These are phyloP conservation scores for Laupala kohalensis DNA, from an alignment of 1,140 invertebrate species.

Conservation along the genomic window DNA sequence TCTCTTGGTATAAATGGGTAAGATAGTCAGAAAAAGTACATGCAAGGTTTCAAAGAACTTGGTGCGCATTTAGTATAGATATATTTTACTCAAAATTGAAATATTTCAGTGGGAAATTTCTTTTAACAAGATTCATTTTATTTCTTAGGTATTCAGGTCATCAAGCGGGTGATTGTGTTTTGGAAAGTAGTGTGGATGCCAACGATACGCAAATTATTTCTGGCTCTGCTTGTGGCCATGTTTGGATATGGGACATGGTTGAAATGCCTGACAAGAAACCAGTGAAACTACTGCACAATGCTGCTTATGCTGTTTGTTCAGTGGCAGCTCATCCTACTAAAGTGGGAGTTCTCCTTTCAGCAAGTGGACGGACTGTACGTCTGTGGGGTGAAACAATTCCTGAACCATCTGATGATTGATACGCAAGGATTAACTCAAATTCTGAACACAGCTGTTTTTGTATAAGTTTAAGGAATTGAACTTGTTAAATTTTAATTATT, in stretches of 20 bases:
- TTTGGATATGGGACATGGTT: conserved; percentile 82
- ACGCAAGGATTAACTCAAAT: too few species aligned
- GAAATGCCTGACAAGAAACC: conserved; percentile 41
- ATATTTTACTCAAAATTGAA: too few species aligned
- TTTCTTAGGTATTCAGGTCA: conserved; percentile 60
- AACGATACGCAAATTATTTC: conserved; percentile 74
- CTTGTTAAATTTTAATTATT: too few species aligned
- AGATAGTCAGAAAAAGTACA: too few species aligned
- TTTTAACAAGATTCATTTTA: conserved; percentile 1
- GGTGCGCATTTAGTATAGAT: too few species aligned
- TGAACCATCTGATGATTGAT: too few species aligned
- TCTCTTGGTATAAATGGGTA: too few species aligned
- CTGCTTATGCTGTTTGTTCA: conserved; percentile 44
- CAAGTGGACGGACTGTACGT: conserved; percentile 48
- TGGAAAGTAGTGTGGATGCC: conserved; percentile 72
- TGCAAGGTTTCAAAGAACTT: too few species aligned
- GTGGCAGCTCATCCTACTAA: conserved; percentile 57
- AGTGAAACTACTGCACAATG: conserved; percentile 30
- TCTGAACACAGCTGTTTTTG: too few species aligned
- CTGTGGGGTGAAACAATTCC: conserved; percentile 35
- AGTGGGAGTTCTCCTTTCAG: conserved; percentile 44
- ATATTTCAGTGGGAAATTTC: too few species aligned
- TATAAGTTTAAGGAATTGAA: too few species aligned
- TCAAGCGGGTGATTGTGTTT: conserved; percentile 57
- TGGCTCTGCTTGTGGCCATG: conserved; percentile 71